Evolutionary conservation across 1,140 invertebrate genomes (phyloP), one percentile per base, ranked within the genome.

Genomic region (Prorops nasuta): DNA sequence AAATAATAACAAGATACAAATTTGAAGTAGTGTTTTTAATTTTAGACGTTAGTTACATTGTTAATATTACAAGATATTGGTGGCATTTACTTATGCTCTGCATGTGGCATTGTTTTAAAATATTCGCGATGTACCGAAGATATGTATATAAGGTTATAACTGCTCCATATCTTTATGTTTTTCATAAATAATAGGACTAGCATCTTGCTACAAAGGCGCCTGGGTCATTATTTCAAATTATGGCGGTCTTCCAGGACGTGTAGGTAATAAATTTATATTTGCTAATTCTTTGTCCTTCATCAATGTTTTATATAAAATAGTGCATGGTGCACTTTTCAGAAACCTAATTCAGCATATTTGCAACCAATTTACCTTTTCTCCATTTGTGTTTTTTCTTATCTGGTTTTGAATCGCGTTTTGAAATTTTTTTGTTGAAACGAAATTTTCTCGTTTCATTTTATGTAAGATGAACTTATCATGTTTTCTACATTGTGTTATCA

Each of bases 371-470:
- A 50, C 10, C 34, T 49, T 12, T 43, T 55, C 43, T 4, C 46
- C 37, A 49, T 44, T 49, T 45, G 46, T 49, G 22, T 51, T 54
- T 54, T 39, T 38, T 45, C 14, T 42, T 49, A 36, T 53, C 37
- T 48, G 21, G 42, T 28, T 41, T 50, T 50, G 46, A 49, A 50
- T 50, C 18, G 48, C 48, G 16, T 45, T 40, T 51, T 56, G 17
- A 12, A 47, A 19, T 40, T 28, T 28, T 48, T 56, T 58, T 49
- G 16, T 57, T 57, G 51, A 57, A 56, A 60, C 28, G 46, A 56
- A 60, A 53, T 60, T 46, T 34, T 60, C 54, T 47, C 43, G 47
- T 56, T 60, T 60, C 58, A 61, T 58, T 61, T 61, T 44, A 22
- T 55, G 42, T 52, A 52, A 58, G 49, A 61, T 55, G 14, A 52